These are phyloP conservation scores for Jordanella pulchra DNA, from an alignment of 2,797 vertebrate species.

Conservation along the genomic window DNA sequence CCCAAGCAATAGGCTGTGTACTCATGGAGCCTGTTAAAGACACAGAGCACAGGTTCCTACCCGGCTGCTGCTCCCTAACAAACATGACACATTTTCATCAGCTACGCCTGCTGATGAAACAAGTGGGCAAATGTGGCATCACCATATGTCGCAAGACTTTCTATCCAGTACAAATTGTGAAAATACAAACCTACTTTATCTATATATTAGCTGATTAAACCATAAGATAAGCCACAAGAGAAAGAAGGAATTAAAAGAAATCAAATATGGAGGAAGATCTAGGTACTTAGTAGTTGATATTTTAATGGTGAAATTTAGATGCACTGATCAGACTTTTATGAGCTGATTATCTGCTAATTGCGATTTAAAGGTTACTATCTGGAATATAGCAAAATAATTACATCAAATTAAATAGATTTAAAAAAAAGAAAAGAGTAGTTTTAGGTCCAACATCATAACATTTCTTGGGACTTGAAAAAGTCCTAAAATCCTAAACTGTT, in stretches of 20 bases:
- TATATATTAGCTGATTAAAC: neutral
- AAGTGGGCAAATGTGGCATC: conserved; percentile 42
- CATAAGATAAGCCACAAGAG: too few species aligned
- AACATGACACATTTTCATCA: conserved; percentile 53
- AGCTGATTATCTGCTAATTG: neutral
- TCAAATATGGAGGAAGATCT: neutral
- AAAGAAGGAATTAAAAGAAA: too few species aligned
- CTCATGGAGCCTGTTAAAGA: conserved; percentile 76
- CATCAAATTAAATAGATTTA: neutral
- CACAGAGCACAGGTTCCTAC: conserved; percentile 45
- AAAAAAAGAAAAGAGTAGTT: too few species aligned
- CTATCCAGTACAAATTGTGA: conserved; percentile 11
- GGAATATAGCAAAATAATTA: too few species aligned
- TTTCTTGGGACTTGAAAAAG: too few species aligned
- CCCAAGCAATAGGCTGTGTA: conserved; percentile 64
- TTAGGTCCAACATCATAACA: too few species aligned
- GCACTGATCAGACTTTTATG: neutral
- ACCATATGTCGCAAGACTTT: conserved; percentile 11
- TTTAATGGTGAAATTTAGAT: neutral
- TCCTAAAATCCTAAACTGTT: neutral
- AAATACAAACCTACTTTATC: neutral
- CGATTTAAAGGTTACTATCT: neutral
- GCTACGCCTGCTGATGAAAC: conserved; percentile 55
- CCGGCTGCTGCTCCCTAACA: conserved; percentile 20
- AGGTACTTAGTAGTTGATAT: neutral